Evolutionary conservation across 2,888 invertebrate genomes (phyloP).

Genomic region (Poecilobothrus nobilitatus): DNA sequence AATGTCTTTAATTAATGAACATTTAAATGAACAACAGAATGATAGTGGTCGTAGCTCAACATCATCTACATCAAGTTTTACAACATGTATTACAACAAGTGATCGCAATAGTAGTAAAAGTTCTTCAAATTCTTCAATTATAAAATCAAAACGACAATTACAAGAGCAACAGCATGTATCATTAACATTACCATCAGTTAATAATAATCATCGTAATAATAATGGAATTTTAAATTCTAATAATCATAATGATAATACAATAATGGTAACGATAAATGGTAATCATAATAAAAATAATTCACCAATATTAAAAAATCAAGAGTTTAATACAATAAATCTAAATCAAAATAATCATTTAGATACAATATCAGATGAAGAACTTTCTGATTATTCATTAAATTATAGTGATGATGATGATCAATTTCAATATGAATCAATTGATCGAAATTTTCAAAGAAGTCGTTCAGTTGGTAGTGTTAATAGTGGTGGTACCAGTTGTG

Average conservation of each 20-base stretch:
- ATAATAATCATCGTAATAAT: background rate
- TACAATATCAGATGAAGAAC: conserved; percentile 38
- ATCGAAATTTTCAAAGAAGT: background rate
- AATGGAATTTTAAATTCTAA: background rate
- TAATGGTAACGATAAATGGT: background rate
- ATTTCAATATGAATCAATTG: background rate
- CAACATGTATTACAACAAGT: background rate
- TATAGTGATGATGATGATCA: conserved; percentile 67
- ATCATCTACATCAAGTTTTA: background rate
- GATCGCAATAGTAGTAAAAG: background rate
- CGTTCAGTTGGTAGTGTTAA: background rate
- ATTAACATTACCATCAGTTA: background rate
- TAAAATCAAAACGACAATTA: background rate
- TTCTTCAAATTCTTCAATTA: background rate
- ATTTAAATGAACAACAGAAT: background rate
- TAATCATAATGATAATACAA: background rate
- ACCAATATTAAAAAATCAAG: background rate
- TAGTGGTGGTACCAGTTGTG: background rate
- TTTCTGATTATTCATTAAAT: conserved; percentile 61
- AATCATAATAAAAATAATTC: background rate
- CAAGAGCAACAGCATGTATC: too few relatives aligned
- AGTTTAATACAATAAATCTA: conserved; percentile 27
- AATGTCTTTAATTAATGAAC: background rate
- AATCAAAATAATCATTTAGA: conserved; percentile 29
- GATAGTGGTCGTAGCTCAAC: background rate